Evolutionary conservation across 2,797 vertebrate genomes (phyloP), one percentile per base, ranked within the genome.

Genomic region (Gymnodraco acuticeps): DNA sequence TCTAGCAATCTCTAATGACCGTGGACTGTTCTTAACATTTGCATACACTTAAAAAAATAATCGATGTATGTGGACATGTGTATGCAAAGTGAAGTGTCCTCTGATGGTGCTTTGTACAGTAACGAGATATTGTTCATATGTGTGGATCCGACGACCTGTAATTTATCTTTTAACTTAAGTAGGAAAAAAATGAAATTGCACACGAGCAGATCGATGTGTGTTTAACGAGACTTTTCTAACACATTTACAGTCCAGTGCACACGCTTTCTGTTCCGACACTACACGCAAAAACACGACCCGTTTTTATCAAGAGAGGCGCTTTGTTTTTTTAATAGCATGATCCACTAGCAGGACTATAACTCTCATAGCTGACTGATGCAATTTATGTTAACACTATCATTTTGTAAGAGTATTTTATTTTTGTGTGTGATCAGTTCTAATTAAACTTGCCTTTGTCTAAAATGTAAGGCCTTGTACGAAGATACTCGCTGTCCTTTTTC

Each of bases 361-460:
- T 93, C 81, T 74, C 92, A 91, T 87, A 93, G 92, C 88, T 94
- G 90, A 87, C 94, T 93, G 95, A 95, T 96, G 95, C 96, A 96
- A 89, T 94, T 93, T 95, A 95, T 93, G 95, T 95, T 94, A 96
- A 95, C 93, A 95, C 94, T 93, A 92, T 93, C 87, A 93, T 95
- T 95, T 95, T 96, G 95, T 94, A 94, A 94, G 94, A 94, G 95
- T 95, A 95, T 95, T 95, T 95, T 95, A 96, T 96, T 95, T 96
- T 93, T 97, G 96, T 96, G 92, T 96, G 95, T 97, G 95, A 96
- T 96, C 96, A 96, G 95, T 96, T 96, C 89, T 93, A 89, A 97
- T 96, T 97, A 97, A 97, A 96, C 95, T 95, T 92, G 94, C 94
- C 88, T 93, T 94, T 94, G 94, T 93, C 92, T 92, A 90, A 92